Percentiles rank a stretch among this genome's conserved stretches.
These are phyloP conservation scores for Lineus longissimus DNA, from an alignment of 1,140 invertebrate genomes.

Conservation along the genomic window DNA sequence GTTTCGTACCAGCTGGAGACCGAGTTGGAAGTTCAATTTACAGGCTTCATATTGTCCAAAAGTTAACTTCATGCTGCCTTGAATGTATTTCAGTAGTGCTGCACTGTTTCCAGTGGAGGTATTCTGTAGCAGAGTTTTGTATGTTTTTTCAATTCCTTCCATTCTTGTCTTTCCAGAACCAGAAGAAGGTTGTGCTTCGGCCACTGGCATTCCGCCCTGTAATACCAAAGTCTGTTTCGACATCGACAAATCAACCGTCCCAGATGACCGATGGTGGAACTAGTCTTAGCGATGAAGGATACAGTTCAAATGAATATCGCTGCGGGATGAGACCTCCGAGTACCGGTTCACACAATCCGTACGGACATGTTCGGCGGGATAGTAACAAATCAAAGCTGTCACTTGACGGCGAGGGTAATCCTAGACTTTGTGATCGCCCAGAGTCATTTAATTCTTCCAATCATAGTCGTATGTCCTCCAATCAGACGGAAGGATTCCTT, in stretches of 20 bases:
- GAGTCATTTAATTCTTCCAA: slow-evolving; percentile 32
- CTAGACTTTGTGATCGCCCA: slow-evolving; percentile 25
- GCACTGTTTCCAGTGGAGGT: no score
- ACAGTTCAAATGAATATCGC: not conserved
- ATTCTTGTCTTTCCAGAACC: slow-evolving; percentile 32
- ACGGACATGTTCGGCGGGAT: not conserved
- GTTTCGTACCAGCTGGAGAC: no score
- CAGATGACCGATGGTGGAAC: not conserved
- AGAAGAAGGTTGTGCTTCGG: slow-evolving; percentile 65
- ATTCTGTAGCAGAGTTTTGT: no score
- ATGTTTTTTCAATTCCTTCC: not conserved
- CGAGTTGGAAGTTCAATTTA: no score
- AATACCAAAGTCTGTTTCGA: slow-evolving; percentile 12
- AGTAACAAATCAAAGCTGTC: no score
- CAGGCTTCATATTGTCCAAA: no score
- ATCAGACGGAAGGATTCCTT: slow-evolving; percentile 31
- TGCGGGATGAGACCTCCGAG: not conserved
- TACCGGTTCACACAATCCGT: not conserved
- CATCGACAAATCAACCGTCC: not conserved
- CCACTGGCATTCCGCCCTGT: slow-evolving; percentile 73
- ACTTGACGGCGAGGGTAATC: slow-evolving; percentile 24
- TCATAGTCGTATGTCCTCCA: slow-evolving; percentile 33
- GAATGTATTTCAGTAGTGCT: no score
- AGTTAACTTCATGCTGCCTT: no score
- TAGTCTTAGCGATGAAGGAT: slow-evolving; percentile 6